phyloP scores from a whole-genome alignment of 1,140 invertebrate genomes.

The Cydia strobilella region DNA sequence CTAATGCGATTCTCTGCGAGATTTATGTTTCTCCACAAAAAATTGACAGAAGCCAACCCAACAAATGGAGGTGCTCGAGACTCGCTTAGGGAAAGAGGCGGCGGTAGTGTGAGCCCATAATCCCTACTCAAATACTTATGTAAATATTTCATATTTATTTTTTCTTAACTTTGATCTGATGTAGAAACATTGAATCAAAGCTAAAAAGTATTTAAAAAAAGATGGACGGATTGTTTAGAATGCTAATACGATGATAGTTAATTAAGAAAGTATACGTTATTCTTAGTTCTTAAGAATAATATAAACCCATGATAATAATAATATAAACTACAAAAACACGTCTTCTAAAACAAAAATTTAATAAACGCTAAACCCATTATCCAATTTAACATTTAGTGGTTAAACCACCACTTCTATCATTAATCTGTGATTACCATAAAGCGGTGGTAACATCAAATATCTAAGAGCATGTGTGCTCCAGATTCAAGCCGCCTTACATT shows the following conservation, averaged over 20 bases:
- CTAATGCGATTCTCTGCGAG: slow-evolving; percentile 45
- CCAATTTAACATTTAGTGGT: not conserved
- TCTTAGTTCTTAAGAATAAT: too few species aligned
- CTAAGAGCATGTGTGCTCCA: not conserved
- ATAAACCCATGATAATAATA: too few species aligned
- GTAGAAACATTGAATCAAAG: not conserved
- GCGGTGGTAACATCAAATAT: not conserved
- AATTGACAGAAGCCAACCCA: slow-evolving; percentile 26
- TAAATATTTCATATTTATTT: slow-evolving; percentile 11
- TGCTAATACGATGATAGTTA: too few species aligned
- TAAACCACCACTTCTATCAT: not conserved
- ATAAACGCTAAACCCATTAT: too few species aligned
- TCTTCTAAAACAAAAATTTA: too few species aligned
- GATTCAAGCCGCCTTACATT: slow-evolving; percentile 22
- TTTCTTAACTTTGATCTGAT: not conserved
- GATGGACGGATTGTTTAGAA: too few species aligned
- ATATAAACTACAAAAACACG: too few species aligned
- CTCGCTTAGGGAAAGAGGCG: slow-evolving; percentile 6
- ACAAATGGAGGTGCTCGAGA: slow-evolving; percentile 21
- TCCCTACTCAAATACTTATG: slow-evolving; percentile 27
- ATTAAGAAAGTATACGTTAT: too few species aligned
- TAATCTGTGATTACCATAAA: not conserved
- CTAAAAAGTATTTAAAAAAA: not conserved
- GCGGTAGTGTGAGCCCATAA: slow-evolving; percentile 20
- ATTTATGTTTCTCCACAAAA: slow-evolving; percentile 39